phyloP scores from a whole-genome alignment of 2,888 invertebrate species.

The Prosopocoilus inquinatus region DNA sequence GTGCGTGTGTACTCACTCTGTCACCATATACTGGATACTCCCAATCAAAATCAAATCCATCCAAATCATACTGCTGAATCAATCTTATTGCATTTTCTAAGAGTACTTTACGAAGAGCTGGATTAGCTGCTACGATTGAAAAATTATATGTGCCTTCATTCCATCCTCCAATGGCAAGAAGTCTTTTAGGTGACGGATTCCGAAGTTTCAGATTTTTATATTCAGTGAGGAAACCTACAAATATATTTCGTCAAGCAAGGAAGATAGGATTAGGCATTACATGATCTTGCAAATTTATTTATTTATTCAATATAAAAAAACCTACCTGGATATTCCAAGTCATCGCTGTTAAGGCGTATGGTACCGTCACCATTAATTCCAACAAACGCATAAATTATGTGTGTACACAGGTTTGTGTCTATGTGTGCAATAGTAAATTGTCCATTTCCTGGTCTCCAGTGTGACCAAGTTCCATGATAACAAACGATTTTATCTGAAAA shows the following conservation, averaged over 20 bases:
- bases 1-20: slow-evolving; percentile 25
- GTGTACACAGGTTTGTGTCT: slow-evolving; percentile 68
- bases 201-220: not conserved
- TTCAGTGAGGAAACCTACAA: too few relatives aligned
- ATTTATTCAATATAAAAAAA: too few relatives aligned
- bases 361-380: slow-evolving; percentile 57
- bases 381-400: slow-evolving; percentile 70
- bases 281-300: too few relatives aligned
- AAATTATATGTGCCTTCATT: slow-evolving; percentile 53
- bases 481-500: slow-evolving; percentile 46
- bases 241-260: too few relatives aligned
- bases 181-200: not conserved
- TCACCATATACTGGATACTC: slow-evolving; percentile 62
- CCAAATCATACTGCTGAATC: slow-evolving; percentile 58
- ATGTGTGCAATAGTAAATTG: slow-evolving; percentile 65
- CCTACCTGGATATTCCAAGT: too few relatives aligned
- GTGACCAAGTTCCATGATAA: slow-evolving; percentile 75
- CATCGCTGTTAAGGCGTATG: slow-evolving; percentile 33
- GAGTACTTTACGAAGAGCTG: slow-evolving; percentile 54
- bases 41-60: slow-evolving; percentile 73
- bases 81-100: slow-evolving; percentile 57
- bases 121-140: slow-evolving; percentile 50
- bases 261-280: too few relatives aligned
- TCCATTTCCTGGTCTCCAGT: slow-evolving; percentile 63
- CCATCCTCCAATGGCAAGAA: slow-evolving; percentile 64